Conservation (phyloP, 1,140 invertebrate genomes). For the Hylyphantes graminicola region DNA sequence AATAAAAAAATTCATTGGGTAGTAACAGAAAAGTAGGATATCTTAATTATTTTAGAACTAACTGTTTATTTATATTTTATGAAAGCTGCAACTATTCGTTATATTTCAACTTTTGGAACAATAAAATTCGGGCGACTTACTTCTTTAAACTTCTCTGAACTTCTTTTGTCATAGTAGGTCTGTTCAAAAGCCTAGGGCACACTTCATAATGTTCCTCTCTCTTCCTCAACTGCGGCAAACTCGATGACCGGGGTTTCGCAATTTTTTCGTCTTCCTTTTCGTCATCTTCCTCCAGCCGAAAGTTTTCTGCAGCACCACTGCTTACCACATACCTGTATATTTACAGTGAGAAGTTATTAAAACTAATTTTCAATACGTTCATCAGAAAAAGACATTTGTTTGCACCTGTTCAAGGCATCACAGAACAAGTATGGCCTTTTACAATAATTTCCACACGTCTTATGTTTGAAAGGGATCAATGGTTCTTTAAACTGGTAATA, state of each 20-base stretch:
- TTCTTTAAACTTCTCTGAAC: constrained; percentile 55
- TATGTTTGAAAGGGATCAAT: constrained; percentile 41
- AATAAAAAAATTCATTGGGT: too few species aligned
- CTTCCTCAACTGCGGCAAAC: constrained; percentile 45
- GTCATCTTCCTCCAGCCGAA: constrained; percentile 48
- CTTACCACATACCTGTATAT: constrained; percentile 34
- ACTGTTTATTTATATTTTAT: too few species aligned
- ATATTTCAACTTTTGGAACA: too few species aligned
- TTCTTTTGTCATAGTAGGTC: constrained; percentile 50
- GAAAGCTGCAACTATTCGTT: too few species aligned
- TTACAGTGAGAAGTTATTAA: neutral
- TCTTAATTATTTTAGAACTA: too few species aligned
- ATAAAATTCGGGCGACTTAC: constrained; percentile 14
- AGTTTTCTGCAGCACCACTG: constrained; percentile 46
- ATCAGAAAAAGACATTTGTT: constrained; percentile 3
- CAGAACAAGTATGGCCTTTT: too few species aligned
- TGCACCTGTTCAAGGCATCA: neutral
- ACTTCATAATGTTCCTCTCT: constrained; percentile 19
- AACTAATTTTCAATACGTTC: neutral
- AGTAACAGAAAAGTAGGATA: too few species aligned
- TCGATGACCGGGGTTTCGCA: constrained; percentile 42
- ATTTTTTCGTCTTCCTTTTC: constrained; percentile 4
- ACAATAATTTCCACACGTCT: constrained; percentile 14
- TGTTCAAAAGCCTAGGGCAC: constrained; percentile 43
- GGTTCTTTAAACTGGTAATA: too few species aligned